These are phyloP conservation scores for Nanorana parkeri DNA, from an alignment of 2,113 vertebrate species.

Conservation along the genomic window DNA sequence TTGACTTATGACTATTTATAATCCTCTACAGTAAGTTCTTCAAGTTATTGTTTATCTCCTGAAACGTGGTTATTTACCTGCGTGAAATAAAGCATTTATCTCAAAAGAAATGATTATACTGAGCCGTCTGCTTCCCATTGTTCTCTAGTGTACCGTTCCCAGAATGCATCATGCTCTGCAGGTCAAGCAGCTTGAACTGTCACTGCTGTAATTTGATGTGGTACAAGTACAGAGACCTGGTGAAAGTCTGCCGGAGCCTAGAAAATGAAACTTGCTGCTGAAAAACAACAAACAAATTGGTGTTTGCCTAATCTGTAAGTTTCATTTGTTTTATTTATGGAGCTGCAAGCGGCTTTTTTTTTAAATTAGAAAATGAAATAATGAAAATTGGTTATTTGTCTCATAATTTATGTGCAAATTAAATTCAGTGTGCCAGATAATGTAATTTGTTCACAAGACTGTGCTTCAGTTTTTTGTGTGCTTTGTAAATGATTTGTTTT, in stretches of 20 bases:
- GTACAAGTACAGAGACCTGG: conserved; percentile 20
- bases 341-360: conserved; percentile 15
- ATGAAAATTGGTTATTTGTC: conserved; percentile 22
- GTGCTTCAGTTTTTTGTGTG: not conserved
- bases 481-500: conserved; percentile 31
- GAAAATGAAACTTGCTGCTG: conserved; percentile 16
- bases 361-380: conserved; percentile 53
- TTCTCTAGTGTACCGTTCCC: conserved; percentile 32
- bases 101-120: conserved; percentile 1
- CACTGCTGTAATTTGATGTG: conserved; percentile 36
- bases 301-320: not conserved
- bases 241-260: not conserved
- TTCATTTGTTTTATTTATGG: conserved; percentile 24
- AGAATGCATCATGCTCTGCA: conserved; percentile 7
- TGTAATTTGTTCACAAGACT: conserved; percentile 32
- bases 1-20: no score
- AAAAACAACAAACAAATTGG: conserved; percentile 12
- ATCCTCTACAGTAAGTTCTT: not conserved
- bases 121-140: not conserved
- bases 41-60: not conserved
- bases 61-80: not conserved
- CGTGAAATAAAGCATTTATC: conserved; percentile 12
- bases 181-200: conserved; percentile 8
- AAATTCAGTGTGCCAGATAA: not conserved
- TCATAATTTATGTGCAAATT: conserved; percentile 27